phyloP scores from a whole-genome alignment of 2,797 vertebrate genomes.

The Phataginus tricuspis region DNA sequence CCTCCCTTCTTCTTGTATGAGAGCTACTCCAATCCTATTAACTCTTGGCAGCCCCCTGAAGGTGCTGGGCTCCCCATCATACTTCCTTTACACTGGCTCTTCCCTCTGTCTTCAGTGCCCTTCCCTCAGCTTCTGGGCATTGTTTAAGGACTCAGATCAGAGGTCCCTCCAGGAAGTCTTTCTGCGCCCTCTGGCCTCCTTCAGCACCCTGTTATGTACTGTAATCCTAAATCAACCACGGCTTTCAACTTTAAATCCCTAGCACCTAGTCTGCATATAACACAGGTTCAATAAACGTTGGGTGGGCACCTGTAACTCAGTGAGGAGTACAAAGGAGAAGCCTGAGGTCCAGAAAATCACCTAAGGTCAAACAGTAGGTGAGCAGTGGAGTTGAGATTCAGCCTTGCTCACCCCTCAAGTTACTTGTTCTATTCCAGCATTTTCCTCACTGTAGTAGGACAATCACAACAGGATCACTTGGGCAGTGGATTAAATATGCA shows the following conservation, averaged over 20 bases:
- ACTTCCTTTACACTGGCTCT: neutral
- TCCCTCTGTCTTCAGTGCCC: neutral
- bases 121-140: neutral
- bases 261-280: neutral
- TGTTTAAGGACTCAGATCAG: neutral
- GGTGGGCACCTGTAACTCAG: neutral
- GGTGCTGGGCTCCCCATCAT: neutral
- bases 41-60: too few species aligned
- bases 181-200: neutral
- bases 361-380: neutral
- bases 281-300: neutral
- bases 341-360: neutral
- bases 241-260: neutral
- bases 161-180: neutral
- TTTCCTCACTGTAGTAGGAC: neutral
- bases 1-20: neutral
- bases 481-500: neutral
- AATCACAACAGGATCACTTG: neutral
- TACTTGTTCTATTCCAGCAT: neutral
- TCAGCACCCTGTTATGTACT: neutral
- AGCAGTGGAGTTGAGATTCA: neutral
- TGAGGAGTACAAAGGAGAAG: neutral
- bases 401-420: neutral
- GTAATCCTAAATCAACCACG: neutral
- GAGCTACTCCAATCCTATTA: neutral